A percentile compares a stretch with the other conserved stretches of the same genome.
Conservation (phyloP, 2,888 invertebrate species). For the Drosophila borborema region DNA sequence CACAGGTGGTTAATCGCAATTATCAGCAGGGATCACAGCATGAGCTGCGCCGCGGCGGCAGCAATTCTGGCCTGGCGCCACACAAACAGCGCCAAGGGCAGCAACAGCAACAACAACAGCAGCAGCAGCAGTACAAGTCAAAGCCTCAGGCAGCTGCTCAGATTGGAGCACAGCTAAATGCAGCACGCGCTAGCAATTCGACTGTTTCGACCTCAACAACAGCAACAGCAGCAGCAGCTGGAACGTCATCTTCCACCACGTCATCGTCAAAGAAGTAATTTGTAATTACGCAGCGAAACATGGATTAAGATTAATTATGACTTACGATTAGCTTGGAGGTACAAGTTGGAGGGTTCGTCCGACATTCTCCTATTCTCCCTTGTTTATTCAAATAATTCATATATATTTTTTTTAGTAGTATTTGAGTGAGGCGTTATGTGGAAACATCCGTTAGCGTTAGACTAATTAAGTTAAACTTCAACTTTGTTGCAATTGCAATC, state of each 20-base stretch:
- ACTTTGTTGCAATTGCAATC: slow-evolving; percentile 71
- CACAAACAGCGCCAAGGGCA: slow-evolving; percentile 65
- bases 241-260: slow-evolving; percentile 51
- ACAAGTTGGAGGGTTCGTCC: slow-evolving; percentile 20
- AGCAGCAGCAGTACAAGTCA: slow-evolving; percentile 60
- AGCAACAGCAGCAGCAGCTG: not conserved
- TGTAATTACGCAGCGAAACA: slow-evolving; percentile 38
- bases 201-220: slow-evolving; percentile 33
- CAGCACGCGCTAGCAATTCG: slow-evolving; percentile 55
- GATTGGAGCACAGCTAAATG: slow-evolving; percentile 64
- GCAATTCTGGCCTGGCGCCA: slow-evolving; percentile 79
- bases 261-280: slow-evolving; percentile 71
- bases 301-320: slow-evolving; percentile 63
- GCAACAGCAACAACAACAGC: slow-evolving; percentile 55
- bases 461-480: slow-evolving; percentile 69
- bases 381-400: slow-evolving; percentile 64
- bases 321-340: slow-evolving; percentile 50
- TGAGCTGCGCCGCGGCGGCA: slow-evolving; percentile 82
- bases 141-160: slow-evolving; percentile 62
- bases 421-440: slow-evolving; percentile 62
- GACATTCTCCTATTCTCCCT: slow-evolving; percentile 58
- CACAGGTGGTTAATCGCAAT: slow-evolving; percentile 83
- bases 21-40: slow-evolving; percentile 81
- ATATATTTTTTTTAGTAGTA: slow-evolving; percentile 56
- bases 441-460: slow-evolving; percentile 70